Conservation (phyloP, 1,140 invertebrate species). For the Maconellicoccus hirsutus region DNA sequence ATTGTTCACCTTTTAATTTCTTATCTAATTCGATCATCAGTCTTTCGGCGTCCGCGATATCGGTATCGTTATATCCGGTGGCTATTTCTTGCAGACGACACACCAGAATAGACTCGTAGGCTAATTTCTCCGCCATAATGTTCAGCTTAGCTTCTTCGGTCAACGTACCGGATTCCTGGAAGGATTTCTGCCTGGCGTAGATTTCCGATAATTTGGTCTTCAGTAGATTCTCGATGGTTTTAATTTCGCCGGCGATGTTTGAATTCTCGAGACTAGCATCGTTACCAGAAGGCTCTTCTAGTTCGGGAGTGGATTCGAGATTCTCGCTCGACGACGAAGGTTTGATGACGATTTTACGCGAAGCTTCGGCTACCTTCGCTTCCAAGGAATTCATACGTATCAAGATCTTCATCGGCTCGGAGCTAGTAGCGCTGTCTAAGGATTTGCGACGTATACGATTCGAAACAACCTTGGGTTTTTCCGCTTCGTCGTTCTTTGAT, state of each 20-base stretch:
- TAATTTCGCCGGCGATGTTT: not conserved
- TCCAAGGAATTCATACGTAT: conserved; percentile 60
- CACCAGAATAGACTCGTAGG: conserved; percentile 58
- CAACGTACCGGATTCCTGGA: conserved; percentile 48
- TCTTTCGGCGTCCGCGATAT: conserved; percentile 34
- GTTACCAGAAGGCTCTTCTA: not conserved
- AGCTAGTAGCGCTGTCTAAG: conserved; percentile 58
- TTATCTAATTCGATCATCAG: conserved; percentile 29
- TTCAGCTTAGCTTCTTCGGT: conserved; percentile 51
- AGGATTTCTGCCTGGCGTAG: conserved; percentile 44
- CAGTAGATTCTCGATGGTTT: conserved; percentile 22
- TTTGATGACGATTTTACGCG: conserved; percentile 14
- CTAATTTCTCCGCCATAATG: conserved; percentile 58
- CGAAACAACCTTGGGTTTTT: conserved; percentile 16
- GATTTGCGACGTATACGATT: conserved; percentile 49
- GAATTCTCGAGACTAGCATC: conserved; percentile 12
- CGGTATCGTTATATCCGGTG: conserved; percentile 30
- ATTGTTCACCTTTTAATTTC: conserved; percentile 28
- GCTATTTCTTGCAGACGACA: conserved; percentile 46
- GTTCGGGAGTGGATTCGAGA: conserved; percentile 6
- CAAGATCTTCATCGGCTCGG: conserved; percentile 63
- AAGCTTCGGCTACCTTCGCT: conserved; percentile 26
- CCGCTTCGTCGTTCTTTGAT: not conserved
- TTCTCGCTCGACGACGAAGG: conserved; percentile 20
- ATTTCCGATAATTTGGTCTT: conserved; percentile 47